Base-by-base conservation (phyloP, 2,797 vertebrate species). In the Telmatherina bonti region DNA sequence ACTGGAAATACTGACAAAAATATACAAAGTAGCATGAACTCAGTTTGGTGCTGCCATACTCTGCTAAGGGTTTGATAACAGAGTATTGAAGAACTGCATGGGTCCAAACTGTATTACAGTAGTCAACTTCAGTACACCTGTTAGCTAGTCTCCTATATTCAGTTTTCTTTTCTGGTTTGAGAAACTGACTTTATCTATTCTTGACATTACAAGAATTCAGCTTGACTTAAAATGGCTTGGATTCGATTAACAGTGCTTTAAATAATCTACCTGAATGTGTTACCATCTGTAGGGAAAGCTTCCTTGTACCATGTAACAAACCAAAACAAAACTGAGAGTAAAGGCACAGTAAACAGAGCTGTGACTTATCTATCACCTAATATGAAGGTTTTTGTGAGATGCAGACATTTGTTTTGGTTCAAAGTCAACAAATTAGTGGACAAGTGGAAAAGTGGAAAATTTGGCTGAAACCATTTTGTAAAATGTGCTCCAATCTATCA, bases 101-200 rank as follows among this genome's bases (percentile, higher is more conserved):
- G 45, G 12, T 68, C 43, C n/a, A 52, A 62, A 74, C 31, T 67
- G 41, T 16, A 30, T 45, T 56, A 65, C 20, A 61, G 9, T 43
- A 7, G 41, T 18, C 4, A 4, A 41, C 15, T 20, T 20, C 2
- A 43, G 3, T 15, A 43, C 18, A 18, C 15, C 4, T 41, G 15
- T 18, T 41, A 43, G 38, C 49, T 45, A 49, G 55, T 67, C 24
- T 45, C 20, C 8, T 12, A 3, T n/a, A 15, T 18, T 53, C 24
- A 35, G 20, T 38, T 64, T 64, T 52, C 41, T 33, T 13, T 6
- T n/a, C 16, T 47, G 15, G 26, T 16, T 58, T 24, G 29, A 15
- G 24, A 49, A 59, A 59, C 27, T 36, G 55, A 24, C 15, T 24
- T 16, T 20, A 7, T 38, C 41, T 26, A 9, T 9, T 49, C 24